A percentile compares a stretch with the other conserved stretches of the same genome.
Conservation (phyloP, 2,113 vertebrate genomes). For the Silurus meridionalis region DNA sequence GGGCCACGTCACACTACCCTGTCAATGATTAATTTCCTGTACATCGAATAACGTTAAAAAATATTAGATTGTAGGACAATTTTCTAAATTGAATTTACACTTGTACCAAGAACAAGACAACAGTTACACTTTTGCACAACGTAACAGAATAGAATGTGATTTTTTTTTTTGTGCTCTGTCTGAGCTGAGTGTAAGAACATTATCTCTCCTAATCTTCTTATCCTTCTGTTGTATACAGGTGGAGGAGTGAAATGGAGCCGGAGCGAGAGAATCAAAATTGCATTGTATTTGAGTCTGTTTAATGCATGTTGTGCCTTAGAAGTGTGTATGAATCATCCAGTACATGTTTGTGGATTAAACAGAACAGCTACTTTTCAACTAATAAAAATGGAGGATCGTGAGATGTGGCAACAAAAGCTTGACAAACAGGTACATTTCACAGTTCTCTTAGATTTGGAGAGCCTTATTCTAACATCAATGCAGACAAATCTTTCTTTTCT, state of each 20-base stretch:
- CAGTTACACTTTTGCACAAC: neutral
- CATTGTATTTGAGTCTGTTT: constrained; percentile 23
- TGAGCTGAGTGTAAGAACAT: constrained; percentile 69
- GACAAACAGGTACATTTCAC: constrained; percentile 71
- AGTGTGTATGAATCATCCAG: neutral
- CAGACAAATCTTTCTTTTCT: neutral
- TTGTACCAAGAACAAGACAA: neutral
- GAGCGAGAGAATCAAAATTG: constrained; percentile 38
- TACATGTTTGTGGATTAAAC: neutral
- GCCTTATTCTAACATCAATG: neutral
- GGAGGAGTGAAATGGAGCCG: constrained; percentile 58
- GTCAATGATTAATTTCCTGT: neutral
- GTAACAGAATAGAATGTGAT: constrained; percentile 20
- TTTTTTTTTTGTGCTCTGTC: constrained; percentile 26
- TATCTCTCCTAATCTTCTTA: constrained; percentile 78
- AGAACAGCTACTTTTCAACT: neutral
- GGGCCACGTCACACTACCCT: neutral
- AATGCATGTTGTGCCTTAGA: neutral
- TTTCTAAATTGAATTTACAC: neutral
- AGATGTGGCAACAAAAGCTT: constrained; percentile 74
- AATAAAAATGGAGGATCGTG: constrained; percentile 68
- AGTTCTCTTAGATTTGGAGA: neutral
- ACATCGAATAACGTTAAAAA: neutral
- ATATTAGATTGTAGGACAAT: neutral
- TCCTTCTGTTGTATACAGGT: constrained; percentile 72